Percentiles rank a stretch among this genome's conserved stretches.
These are phyloP conservation scores for Perca flavescens DNA, from an alignment of 2,113 vertebrate species.

Conservation along the genomic window DNA sequence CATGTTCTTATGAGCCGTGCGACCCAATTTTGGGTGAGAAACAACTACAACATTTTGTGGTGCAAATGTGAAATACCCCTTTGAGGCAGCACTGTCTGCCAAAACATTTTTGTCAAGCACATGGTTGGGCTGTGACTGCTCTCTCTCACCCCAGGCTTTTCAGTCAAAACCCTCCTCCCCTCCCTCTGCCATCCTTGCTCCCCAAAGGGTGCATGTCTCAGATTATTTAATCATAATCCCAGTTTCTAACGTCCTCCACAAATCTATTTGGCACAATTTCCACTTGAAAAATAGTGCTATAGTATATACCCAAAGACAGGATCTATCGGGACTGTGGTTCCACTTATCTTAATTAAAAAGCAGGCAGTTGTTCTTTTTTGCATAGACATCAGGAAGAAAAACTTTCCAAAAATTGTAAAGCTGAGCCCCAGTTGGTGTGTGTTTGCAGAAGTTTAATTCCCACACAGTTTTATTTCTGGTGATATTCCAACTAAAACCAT, in stretches of 20 bases:
- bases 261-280: neutral
- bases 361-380: conserved; percentile 8
- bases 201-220: neutral
- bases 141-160: neutral
- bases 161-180: too few species aligned
- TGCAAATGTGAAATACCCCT: conserved; percentile 3
- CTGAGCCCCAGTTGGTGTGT: neutral
- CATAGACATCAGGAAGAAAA: conserved; percentile 8
- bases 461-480: neutral
- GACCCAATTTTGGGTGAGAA: neutral
- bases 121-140: neutral
- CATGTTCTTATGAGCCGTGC: too few species aligned
- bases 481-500: conserved; percentile 3
- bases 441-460: neutral
- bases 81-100: neutral
- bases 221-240: neutral
- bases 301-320: neutral
- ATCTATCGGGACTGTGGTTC: neutral
- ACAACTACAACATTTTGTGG: conserved; percentile 13
- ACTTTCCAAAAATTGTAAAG: neutral
- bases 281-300: neutral
- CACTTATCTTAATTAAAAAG: neutral
- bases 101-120: conserved; percentile 22
- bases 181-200: neutral
- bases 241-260: neutral